A percentile compares a stretch with the other conserved stretches of the same genome.
phyloP scores from a whole-genome alignment of 2,888 invertebrate species.

The Drosophila borborema region DNA sequence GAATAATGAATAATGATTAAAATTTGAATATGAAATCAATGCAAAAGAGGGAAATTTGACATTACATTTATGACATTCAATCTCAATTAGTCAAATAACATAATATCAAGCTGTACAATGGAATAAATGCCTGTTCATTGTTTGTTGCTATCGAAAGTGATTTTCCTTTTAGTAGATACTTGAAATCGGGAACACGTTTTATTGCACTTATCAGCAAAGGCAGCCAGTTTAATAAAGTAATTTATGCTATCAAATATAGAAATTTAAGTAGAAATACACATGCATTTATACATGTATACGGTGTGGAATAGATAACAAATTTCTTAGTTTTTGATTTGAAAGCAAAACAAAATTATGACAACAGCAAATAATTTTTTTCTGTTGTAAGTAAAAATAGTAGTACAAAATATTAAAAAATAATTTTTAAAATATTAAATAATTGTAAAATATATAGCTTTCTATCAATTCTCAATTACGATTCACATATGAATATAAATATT shows the following conservation, averaged over 20 bases:
- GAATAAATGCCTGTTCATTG: constrained; percentile 15
- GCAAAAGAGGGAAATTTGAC: no score
- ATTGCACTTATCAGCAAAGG: constrained; percentile 32
- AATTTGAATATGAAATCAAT: no score
- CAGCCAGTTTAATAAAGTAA: constrained; percentile 15
- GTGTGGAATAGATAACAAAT: constrained; percentile 1
- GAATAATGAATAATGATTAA: no score
- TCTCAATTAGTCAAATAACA: background rate
- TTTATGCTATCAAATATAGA: background rate
- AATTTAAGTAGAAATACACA: background rate
- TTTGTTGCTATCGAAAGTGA: constrained; percentile 35
- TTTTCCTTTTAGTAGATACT: constrained; percentile 24
- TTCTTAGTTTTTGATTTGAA: background rate
- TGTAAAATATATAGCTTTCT: no score
- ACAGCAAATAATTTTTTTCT: background rate
- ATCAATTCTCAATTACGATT: no score
- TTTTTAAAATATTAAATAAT: no score
- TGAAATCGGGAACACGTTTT: constrained; percentile 1
- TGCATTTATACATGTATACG: no score
- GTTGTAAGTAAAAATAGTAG: no score
- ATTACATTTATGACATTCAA: background rate
- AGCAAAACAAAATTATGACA: background rate
- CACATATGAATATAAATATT: no score
- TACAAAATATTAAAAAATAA: no score
- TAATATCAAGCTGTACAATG: background rate